A percentile compares a stretch with the other conserved stretches of the same genome.
phyloP scores from a whole-genome alignment of 2,797 vertebrate genomes.

The Myotis planiceps region DNA sequence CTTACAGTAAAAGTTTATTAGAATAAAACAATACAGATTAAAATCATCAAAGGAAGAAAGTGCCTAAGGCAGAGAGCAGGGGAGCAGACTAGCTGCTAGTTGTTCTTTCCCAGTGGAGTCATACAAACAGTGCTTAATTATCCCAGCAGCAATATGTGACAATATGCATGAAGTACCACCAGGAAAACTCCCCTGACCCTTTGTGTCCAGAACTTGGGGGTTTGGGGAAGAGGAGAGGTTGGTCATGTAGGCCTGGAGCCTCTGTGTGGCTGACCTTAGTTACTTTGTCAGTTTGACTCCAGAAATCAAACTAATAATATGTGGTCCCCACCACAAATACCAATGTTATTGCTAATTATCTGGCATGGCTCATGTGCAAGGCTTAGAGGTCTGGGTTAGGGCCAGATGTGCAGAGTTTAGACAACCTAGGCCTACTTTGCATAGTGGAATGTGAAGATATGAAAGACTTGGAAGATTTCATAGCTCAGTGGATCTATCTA shows the following conservation, averaged over 20 bases:
- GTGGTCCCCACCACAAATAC: not conserved
- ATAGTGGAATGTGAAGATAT: not conserved
- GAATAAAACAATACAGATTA: not conserved
- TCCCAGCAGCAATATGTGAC: not conserved
- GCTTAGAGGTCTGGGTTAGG: not conserved
- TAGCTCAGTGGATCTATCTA: not conserved
- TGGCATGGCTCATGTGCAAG: not conserved
- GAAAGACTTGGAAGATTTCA: not conserved
- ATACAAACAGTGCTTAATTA: not conserved
- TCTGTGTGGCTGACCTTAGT: not conserved
- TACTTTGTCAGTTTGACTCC: constrained; percentile 16
- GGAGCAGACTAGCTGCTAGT: not conserved
- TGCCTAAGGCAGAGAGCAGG: not conserved
- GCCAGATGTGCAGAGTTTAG: not conserved
- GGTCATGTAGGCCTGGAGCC: not conserved
- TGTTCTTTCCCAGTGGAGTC: not conserved
- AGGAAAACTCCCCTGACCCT: not conserved
- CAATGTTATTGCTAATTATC: not conserved
- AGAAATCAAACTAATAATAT: not conserved
- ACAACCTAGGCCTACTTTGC: not conserved
- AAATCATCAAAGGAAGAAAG: not conserved
- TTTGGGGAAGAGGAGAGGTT: not conserved
- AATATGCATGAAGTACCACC: not conserved
- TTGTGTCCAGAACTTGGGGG: not conserved
- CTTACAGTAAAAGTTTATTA: not conserved